Evolutionary conservation across 2,888 invertebrate species (phyloP), one percentile per base, ranked within the genome.

Genomic region (Rhorus exstirpatorius): DNA sequence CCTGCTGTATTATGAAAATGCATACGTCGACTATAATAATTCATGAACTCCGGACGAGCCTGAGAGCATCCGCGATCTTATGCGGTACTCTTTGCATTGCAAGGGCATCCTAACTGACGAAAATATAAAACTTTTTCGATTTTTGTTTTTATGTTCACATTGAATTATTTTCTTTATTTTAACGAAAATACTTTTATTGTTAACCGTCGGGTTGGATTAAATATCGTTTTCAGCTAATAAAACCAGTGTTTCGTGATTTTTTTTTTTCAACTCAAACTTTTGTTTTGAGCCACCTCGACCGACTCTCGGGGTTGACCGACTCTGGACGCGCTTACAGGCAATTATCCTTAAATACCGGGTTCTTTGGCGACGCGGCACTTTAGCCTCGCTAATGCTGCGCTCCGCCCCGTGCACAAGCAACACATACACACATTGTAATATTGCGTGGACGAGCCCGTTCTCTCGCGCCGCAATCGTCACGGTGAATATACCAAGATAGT

Each of bases 11-110:
- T 83, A 87, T 89, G 87, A 89, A 89, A 89, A 89, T 89, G 87
- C 86, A 88, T 87, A 86, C 88, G 86, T 87, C 88, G 86, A 83
- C 83, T 84, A 79, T 86, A 86, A 89, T 87, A 87, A 88, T 87
- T 89, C 86, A 87, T 86, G 83, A 85, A 80, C 84, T 65, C 72
- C 77, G 81, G 78, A 71, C 75, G 63, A 78, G 75, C 79, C 72
- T 58, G 78, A 77, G 83, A 84, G 78, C 82, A 74, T 72, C 67
- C 78, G 21, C 51, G 74, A 51, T 51, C 74, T 74, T n/a, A n/a
- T 41, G 21, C 58, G 12, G 24, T n/a, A 35, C 44, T 14, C 21
- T 26, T 14, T 8, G 19, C 60, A 46, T 49, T 31, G 46, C 26
- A 46, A 41, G 14, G 46, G 26, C 46, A 14, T 8, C 24, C 10